These are phyloP conservation scores for Pharmacophagus antenor DNA, from an alignment of 2,888 invertebrate species.

Conservation along the genomic window DNA sequence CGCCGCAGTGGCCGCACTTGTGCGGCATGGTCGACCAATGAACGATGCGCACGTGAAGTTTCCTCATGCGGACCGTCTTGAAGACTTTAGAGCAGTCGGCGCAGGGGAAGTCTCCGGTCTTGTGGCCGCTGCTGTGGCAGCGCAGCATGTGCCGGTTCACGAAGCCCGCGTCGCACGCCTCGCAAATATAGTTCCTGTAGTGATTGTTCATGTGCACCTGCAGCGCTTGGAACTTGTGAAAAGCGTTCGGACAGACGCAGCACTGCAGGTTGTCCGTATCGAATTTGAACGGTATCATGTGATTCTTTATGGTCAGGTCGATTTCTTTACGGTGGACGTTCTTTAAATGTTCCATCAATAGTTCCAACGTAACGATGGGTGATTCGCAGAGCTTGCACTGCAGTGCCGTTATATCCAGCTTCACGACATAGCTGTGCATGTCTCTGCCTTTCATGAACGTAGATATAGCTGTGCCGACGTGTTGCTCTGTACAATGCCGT, in stretches of 20 bases:
- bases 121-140: constrained; percentile 39
- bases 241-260: constrained; percentile 46
- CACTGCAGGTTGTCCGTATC: constrained; percentile 44
- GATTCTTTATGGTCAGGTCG: constrained; percentile 48
- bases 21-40: constrained; percentile 34
- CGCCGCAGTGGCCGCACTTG: constrained; percentile 50
- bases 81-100: constrained; percentile 67
- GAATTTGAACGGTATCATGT: constrained; percentile 58
- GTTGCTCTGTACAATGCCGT: constrained; percentile 42
- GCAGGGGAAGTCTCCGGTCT: constrained; percentile 54
- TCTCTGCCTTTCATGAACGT: constrained; percentile 44
- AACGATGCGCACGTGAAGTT: constrained; percentile 57
- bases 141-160: constrained; percentile 39
- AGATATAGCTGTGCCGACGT: constrained; percentile 37
- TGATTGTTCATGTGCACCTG: constrained; percentile 55
- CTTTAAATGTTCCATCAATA: constrained; percentile 46
- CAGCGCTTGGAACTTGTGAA: constrained; percentile 47
- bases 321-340: constrained; percentile 43
- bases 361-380: constrained; percentile 43
- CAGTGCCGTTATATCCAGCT: constrained; percentile 56
- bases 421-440: constrained; percentile 45
- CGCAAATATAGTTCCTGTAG: constrained; percentile 52
- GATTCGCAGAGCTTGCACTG: constrained; percentile 49
- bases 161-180: constrained; percentile 50
- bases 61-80: constrained; percentile 64